Percentiles rank a stretch among this genome's conserved stretches.
Evolutionary conservation across 1,140 invertebrate genomes (phyloP).

Genomic region (Metopolophium dirhodum): DNA sequence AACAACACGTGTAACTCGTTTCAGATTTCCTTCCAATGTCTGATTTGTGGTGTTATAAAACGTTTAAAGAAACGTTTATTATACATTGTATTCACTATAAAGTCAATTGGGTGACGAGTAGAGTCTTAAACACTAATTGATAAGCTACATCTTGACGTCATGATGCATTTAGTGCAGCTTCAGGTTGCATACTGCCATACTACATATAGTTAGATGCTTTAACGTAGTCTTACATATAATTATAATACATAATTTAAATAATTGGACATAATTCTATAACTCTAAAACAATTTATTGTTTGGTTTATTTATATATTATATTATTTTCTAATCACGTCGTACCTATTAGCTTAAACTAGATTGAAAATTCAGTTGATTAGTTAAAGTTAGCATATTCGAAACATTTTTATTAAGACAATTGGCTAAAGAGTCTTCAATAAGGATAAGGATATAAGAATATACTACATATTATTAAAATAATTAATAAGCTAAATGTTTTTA

Average conservation of each 20-base stretch:
- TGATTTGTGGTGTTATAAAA: not conserved
- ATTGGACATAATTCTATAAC: not conserved
- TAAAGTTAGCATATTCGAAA: too few relatives aligned
- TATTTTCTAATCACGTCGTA: not conserved
- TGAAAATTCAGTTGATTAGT: too few relatives aligned
- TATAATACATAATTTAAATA: not conserved
- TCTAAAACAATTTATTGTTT: not conserved
- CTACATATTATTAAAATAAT: not conserved
- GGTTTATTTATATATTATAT: not conserved
- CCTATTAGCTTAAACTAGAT: too few relatives aligned
- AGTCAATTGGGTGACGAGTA: not conserved
- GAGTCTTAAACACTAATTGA: not conserved
- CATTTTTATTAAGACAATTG: too few relatives aligned
- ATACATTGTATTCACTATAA: not conserved
- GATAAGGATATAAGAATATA: too few relatives aligned
- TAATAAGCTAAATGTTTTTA: not conserved
- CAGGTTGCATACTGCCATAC: not conserved
- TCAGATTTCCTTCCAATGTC: not conserved
- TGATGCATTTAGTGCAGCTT: too few relatives aligned
- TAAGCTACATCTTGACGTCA: not conserved
- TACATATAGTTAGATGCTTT: not conserved
- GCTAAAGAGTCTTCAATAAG: too few relatives aligned
- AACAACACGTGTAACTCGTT: not conserved
- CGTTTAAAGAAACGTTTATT: not conserved
- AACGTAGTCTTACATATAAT: not conserved